phyloP scores from a whole-genome alignment of 2,113 vertebrate genomes.

The Eublepharis macularius region DNA sequence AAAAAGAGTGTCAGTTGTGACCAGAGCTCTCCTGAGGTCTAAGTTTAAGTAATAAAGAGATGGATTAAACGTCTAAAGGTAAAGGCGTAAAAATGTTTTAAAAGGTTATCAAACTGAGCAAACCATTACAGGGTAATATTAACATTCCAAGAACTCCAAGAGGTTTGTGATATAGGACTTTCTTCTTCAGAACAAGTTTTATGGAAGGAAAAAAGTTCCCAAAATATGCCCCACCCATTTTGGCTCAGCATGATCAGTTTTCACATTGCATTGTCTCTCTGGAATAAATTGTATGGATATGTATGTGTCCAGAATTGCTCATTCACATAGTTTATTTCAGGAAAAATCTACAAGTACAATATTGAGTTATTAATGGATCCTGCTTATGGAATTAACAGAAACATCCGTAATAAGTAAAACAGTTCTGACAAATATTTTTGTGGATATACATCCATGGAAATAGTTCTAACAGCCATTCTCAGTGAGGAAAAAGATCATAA shows the following conservation, averaged over 20 bases:
- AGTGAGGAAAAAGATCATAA: neutral
- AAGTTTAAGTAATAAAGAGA: too few species aligned
- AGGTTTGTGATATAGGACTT: too few species aligned
- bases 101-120: too few species aligned
- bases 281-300: neutral
- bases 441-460: neutral
- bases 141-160: too few species aligned
- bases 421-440: neutral
- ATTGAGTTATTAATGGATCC: neutral
- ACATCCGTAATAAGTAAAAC: neutral
- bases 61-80: too few species aligned
- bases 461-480: neutral
- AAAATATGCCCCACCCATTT: neutral
- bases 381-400: too few species aligned
- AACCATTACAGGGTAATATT: too few species aligned
- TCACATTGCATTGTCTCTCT: neutral
- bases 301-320: neutral
- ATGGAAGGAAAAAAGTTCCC: neutral
- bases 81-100: too few species aligned
- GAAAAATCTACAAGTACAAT: neutral
- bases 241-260: neutral
- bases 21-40: too few species aligned
- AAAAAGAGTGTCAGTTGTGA: too few species aligned
- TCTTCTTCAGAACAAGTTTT: too few species aligned
- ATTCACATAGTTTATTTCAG: neutral